Percentiles rank a stretch among this genome's conserved stretches.
phyloP scores from a whole-genome alignment of 1,140 invertebrate genomes.

The Eufriesea mexicana region DNA sequence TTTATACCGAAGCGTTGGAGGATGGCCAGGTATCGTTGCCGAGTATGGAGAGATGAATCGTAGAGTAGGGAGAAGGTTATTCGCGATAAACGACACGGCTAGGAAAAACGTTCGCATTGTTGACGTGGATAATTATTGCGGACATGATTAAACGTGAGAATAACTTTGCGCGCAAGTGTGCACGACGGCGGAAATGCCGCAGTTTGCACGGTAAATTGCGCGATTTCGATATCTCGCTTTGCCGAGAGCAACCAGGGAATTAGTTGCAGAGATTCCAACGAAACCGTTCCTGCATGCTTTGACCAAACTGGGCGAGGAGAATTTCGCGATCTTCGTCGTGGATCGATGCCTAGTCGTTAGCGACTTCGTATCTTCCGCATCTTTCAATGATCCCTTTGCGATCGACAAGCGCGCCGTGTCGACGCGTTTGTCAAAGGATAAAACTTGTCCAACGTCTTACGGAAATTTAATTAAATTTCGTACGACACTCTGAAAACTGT shows the following conservation, averaged over 20 bases:
- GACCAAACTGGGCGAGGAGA: not conserved
- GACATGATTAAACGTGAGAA: slow-evolving; percentile 40
- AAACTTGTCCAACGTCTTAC: not conserved
- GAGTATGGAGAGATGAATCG: too few relatives aligned
- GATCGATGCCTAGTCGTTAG: not conserved
- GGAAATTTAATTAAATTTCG: not conserved
- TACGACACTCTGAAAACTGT: not conserved
- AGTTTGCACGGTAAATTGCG: slow-evolving; percentile 46
- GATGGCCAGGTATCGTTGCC: too few relatives aligned
- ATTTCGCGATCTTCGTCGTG: not conserved
- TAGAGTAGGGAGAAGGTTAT: not conserved
- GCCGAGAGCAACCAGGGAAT: slow-evolving; percentile 15
- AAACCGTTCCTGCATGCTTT: not conserved
- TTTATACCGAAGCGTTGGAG: not conserved
- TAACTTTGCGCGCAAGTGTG: slow-evolving; percentile 46
- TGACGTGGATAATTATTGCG: slow-evolving; percentile 43
- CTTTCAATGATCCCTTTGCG: not conserved
- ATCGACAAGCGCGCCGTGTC: not conserved
- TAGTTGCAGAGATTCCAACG: slow-evolving; percentile 30
- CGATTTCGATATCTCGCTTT: slow-evolving; percentile 43
- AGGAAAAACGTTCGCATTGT: slow-evolving; percentile 47
- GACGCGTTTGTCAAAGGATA: not conserved
- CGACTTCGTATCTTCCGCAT: not conserved
- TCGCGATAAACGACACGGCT: slow-evolving; percentile 34
- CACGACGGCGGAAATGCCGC: slow-evolving; percentile 36